Percentiles rank a stretch among this genome's conserved stretches.
phyloP scores from a whole-genome alignment of 2,888 invertebrate genomes.

The Caenorhabditis sp. region DNA sequence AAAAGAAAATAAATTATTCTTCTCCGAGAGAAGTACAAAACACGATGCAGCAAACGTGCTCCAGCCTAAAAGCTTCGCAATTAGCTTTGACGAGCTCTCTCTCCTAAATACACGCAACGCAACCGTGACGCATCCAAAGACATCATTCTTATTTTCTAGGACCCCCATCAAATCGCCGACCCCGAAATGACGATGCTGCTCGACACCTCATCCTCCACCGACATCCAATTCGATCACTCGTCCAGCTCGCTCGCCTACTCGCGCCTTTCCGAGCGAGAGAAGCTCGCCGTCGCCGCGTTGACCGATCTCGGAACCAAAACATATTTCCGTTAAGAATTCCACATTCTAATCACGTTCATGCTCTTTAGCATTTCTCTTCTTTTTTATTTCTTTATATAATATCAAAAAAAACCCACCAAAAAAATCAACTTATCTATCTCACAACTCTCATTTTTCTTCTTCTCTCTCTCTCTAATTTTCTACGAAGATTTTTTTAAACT shows the following conservation, averaged over 20 bases:
- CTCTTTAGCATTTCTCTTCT: constrained; percentile 3
- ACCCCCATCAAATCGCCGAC: constrained; percentile 10
- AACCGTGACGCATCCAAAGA: neutral
- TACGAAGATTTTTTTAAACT: neutral
- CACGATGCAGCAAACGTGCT: too few species aligned
- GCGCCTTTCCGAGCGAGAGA: neutral
- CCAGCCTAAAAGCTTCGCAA: too few species aligned
- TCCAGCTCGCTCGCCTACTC: neutral
- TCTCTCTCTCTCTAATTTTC: neutral
- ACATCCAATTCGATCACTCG: neutral
- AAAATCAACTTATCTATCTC: neutral
- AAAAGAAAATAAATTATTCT: too few species aligned
- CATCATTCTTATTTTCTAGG: neutral
- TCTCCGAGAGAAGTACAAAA: too few species aligned
- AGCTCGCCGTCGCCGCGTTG: neutral
- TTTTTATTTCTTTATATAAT: neutral
- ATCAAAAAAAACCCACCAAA: neutral
- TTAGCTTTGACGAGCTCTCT: too few species aligned
- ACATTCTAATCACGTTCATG: neutral
- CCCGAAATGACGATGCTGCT: constrained; percentile 1
- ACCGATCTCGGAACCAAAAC: neutral
- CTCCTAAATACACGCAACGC: too few species aligned
- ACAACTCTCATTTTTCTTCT: neutral
- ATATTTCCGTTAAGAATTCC: neutral
- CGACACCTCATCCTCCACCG: neutral